Evolutionary conservation across 2,113 vertebrate genomes (phyloP).

Genomic region (Trogon melanurus): DNA sequence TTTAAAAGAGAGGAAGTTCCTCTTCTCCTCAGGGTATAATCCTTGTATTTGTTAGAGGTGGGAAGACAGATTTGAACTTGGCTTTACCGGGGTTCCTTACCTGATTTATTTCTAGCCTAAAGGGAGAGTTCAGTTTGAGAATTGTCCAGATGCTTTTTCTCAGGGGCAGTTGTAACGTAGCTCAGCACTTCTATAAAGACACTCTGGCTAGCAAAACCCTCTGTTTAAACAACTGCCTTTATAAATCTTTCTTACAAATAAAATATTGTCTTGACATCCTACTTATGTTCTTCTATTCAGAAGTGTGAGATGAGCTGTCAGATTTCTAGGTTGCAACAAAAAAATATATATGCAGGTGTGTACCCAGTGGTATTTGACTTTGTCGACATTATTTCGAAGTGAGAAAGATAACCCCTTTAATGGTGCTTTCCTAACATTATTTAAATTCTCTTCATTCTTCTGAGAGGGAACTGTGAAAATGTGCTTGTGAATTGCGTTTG

Average conservation of each 20-base stretch:
- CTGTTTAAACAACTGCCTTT: conserved; percentile 21
- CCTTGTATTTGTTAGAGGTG: not conserved
- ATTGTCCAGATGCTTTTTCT: conserved; percentile 44
- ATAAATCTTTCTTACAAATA: conserved; percentile 3
- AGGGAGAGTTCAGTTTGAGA: not conserved
- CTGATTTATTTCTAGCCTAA: not conserved
- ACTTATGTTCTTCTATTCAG: not conserved
- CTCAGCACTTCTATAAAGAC: conserved; percentile 23
- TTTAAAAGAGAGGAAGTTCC: not conserved
- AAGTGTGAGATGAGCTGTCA: not conserved
- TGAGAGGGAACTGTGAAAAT: not conserved
- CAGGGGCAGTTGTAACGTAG: not conserved
- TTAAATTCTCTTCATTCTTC: not conserved
- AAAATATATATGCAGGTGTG: not conserved
- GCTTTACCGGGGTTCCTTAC: not conserved
- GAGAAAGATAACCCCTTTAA: not conserved
- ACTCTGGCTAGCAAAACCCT: not conserved
- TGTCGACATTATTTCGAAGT: not conserved
- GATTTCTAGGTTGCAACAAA: not conserved
- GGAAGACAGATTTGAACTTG: not conserved
- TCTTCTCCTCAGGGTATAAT: not conserved
- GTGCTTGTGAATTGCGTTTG: not conserved
- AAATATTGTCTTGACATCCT: not conserved
- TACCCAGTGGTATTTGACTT: not conserved
- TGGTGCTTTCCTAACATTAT: not conserved